Evolutionary conservation across 2,888 invertebrate genomes (phyloP).

Genomic region (Piscicola geometra): DNA sequence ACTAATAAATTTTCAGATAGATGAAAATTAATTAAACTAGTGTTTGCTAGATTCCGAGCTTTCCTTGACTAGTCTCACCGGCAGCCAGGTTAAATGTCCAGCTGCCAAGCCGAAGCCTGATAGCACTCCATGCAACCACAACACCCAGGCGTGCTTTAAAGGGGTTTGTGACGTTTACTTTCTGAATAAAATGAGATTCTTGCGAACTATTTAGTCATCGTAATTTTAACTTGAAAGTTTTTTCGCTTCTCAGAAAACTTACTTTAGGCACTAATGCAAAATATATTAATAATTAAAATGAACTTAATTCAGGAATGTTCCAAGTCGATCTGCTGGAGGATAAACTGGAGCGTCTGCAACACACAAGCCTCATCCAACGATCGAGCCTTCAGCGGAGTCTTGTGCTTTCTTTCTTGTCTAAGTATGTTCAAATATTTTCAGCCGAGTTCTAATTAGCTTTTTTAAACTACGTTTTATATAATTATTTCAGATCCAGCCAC

Average conservation of each 20-base stretch:
- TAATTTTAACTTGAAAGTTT: no score
- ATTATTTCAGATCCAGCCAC: constrained; percentile 38
- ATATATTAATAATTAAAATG: no score
- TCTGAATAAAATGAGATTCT: no score
- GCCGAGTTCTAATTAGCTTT: no score
- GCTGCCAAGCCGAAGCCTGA: constrained; percentile 75
- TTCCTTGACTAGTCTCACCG: constrained; percentile 45
- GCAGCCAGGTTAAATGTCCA: constrained; percentile 76
- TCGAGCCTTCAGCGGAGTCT: constrained; percentile 51
- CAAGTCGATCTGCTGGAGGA: constrained; percentile 89
- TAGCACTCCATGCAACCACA: constrained; percentile 88
- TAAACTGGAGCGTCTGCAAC: constrained; percentile 91
- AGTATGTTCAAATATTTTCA: no score
- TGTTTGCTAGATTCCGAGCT: neutral
- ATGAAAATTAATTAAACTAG: no score
- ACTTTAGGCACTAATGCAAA: no score
- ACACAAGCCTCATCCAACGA: constrained; percentile 41
- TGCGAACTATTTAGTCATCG: no score
- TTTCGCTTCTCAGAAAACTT: neutral
- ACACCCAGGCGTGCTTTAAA: constrained; percentile 89
- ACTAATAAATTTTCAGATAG: no score
- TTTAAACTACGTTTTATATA: neutral
- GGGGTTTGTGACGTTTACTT: constrained; percentile 75
- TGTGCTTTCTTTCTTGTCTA: constrained; percentile 90
- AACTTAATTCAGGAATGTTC: constrained; percentile 77